phyloP scores from a whole-genome alignment of 2,888 invertebrate species.

The Leptinotarsa tumamoca region DNA sequence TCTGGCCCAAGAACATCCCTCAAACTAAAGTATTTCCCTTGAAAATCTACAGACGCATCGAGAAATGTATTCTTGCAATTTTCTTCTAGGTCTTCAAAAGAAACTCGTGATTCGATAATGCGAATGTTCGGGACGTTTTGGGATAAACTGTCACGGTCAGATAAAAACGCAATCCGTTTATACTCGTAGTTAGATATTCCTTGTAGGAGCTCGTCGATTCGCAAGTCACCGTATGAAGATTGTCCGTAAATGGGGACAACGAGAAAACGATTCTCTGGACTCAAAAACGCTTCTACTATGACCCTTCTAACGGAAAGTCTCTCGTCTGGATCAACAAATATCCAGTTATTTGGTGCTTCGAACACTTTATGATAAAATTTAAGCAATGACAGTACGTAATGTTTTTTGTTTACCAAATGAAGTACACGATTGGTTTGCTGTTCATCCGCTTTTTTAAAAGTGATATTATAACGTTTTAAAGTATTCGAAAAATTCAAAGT shows the following conservation, averaged over 20 bases:
- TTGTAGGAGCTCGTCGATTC: background rate
- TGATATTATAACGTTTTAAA: background rate
- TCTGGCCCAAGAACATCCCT: background rate
- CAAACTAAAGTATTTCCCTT: slow-evolving; percentile 16
- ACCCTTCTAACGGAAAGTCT: background rate
- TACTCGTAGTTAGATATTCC: background rate
- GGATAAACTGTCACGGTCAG: background rate
- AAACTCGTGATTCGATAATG: background rate
- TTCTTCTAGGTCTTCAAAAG: slow-evolving; percentile 4
- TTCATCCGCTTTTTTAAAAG: background rate
- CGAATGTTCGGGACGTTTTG: background rate
- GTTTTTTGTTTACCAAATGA: background rate
- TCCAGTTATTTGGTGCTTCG: background rate
- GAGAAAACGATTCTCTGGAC: background rate
- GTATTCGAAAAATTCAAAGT: background rate
- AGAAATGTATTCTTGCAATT: slow-evolving; percentile 5
- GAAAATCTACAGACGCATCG: slow-evolving; percentile 19
- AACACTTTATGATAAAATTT: background rate
- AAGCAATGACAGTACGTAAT: background rate
- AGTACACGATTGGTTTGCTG: background rate
- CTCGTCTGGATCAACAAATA: background rate
- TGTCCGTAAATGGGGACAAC: background rate
- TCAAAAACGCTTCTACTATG: background rate
- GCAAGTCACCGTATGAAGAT: background rate
- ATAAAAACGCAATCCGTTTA: background rate